Evolutionary conservation across 2,888 invertebrate species (phyloP), one percentile per base, ranked within the genome.

Genomic region (Alentia gelatinosa): DNA sequence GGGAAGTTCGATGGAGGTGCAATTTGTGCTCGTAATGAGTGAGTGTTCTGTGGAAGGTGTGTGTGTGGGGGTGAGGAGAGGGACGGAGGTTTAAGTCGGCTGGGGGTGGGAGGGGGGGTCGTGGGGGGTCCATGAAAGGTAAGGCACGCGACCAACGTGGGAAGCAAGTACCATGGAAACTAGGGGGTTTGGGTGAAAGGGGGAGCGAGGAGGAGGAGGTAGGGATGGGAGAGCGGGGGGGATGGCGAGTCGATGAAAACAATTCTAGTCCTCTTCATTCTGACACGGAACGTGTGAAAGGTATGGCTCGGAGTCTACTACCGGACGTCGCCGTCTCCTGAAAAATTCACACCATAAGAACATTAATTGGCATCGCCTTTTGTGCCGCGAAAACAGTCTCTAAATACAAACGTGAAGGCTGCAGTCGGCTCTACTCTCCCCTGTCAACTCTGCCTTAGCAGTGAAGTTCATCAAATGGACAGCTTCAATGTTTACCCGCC

Each of bases 1-100:
- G 39, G 79, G 79, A 5, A 79, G 79, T 79, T 79, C n/a, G 79
- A 37, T 79, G 79, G 35, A 39, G 39, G 37, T 39, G 79, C 26
- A 35, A 79, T 39, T 79, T 35, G 79, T 35, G 79, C 12, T 35
- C 12, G 79, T 79, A 79, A 79, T 79, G 79, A 79, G 79, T 19
- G 35, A 19, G 39, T 7, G 23, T 1, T 5, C 5, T 35, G 19
- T 35, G 79, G 1, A 26, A n/a, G 79, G 79, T 35, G 4, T 1
- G 30, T 68, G 68, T 63, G 63, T 63, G 63, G 63, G n/a, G 26
- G 63, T n/a, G 26, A 5, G 63, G 68, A 1, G 33, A 26, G n/a
- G 33, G 33, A 5, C n/a, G 68, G 15, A 12, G 68, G 30, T 3
- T 26, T 30, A 26, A 68, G 19, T n/a, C 68, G 26, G 68, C 68